Base-by-base conservation (phyloP, 2,113 vertebrate species). In the Pelobates fuscus region DNA sequence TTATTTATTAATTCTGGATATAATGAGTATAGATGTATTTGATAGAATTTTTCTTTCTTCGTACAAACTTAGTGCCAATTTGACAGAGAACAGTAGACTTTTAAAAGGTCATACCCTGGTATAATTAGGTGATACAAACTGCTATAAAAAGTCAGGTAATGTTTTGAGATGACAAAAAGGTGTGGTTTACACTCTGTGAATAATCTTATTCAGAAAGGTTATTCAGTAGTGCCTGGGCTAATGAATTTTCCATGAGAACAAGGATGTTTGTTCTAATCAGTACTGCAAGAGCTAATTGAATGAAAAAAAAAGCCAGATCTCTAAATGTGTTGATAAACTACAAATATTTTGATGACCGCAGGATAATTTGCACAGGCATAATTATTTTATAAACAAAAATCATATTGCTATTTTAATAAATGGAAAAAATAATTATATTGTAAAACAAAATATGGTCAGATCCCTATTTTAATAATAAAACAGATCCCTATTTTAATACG, bases 221-320 rank as follows among this genome's bases (percentile, higher is more conserved):
- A 77, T 77, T 77, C 73, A 68, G 65, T 52, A 61, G 64, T 49
- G 73, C 41, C 59, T 68, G 32, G 30, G 66, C 73, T 77, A 61
- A 77, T 77, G 41, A 77, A 77, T 77, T 77, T 77, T 77, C 55
- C 64, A 77, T 77, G 73, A 68, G 73, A 68, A 77, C 73, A 77
- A 68, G 64, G 55, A 49, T 77, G 73, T 77, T 77, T 68, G 73
- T 66, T 68, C 73, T 77, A 67, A 77, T 77, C 64, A 68, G 64
- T 68, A 60, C 24, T 29, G 58, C 55, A 37, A 29, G 43, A 67
- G 64, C 73, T 77, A 77, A 77, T 77, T 77, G 73, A 67, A 63
- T 67, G 61, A 61, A 52, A 29, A 55, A 65, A 44, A 46, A 18
- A 52, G 72, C 29, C 23, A 26, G n/a, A n/a, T n/a, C n/a, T n/a